Evolutionary conservation across 2,888 invertebrate species (phyloP).

Genomic region (Protophormia terraenovae): DNA sequence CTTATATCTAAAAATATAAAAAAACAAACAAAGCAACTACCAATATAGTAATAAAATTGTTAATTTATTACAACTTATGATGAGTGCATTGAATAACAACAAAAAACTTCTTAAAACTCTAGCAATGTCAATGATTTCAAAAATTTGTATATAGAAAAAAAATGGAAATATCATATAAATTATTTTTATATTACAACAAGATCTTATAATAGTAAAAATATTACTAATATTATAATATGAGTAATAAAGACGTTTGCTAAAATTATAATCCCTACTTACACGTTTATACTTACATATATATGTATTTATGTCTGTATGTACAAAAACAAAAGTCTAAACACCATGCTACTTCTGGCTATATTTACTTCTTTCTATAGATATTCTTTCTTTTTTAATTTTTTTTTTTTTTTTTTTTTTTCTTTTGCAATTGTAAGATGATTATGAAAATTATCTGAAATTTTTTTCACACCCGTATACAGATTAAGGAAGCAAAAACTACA

Average conservation of each 20-base stretch:
- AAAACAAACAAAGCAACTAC: constrained; percentile 12
- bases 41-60: constrained; percentile 58
- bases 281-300: background rate
- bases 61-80: constrained; percentile 49
- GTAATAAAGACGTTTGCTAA: constrained; percentile 44
- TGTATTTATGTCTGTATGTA: background rate
- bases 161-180: constrained; percentile 42
- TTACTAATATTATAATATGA: constrained; percentile 24
- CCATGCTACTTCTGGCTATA: constrained; percentile 25
- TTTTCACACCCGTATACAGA: constrained; percentile 40
- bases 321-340: background rate
- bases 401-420: background rate
- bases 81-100: constrained; percentile 7
- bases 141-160: background rate
- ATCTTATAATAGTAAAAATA: background rate
- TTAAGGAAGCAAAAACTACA: constrained; percentile 32
- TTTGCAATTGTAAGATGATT: constrained; percentile 30
- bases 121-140: constrained; percentile 30
- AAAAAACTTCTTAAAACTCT: background rate
- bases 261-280: constrained; percentile 38
- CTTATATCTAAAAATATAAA: constrained; percentile 26
- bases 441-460: constrained; percentile 38
- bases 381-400: background rate
- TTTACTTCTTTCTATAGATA: background rate
- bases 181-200: constrained; percentile 38